Evolutionary conservation across 2,113 vertebrate genomes (phyloP), one percentile per base, ranked within the genome.

Genomic region (Neogobius melanostomus): DNA sequence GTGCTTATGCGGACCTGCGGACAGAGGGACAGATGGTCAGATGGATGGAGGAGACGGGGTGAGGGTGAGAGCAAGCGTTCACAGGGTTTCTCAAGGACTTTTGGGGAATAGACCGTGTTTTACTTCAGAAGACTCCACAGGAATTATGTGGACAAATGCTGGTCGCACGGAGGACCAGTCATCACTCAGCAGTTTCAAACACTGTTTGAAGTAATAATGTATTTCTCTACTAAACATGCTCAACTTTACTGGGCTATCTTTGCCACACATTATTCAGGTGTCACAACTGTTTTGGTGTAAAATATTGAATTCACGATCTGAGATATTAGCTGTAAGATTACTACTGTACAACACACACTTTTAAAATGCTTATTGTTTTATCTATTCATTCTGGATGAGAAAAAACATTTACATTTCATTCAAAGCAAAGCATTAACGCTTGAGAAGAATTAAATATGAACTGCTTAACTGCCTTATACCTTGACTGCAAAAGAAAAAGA

Each of bases 1-100:
- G 95, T 99, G 98, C 91, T 98, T 99, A 92, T 98, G 97, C 83
- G 98, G 98, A 95, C 98, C 98, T 99, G 87, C 74, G 42, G 14
- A 53, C 17, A 76, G 51, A 44, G 7, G 62, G 7, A n/a, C 11
- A 21, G n/a, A 3, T 1, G 64, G 28, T 81, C 8, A 79, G 53
- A 52, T 6, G 56, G 11, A 36, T 4, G 9, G 42, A 61, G 11
- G 16, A 43, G 1, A 36, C 16, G 66, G n/a, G 21, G 65, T 7
- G 48, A 60, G 3, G 12, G 6, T n/a, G 42, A 61, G 43, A 42
- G 16, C 15, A 45, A 28, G 16, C 12, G 7, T 28, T 11, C 21
- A 16, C 17, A 4, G 71, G n/a, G 17, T 36, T 50, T 36, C 11
- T 0, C 14, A 42, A 15, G 49, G 16, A 60, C 5, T 6, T 42